A percentile compares a stretch with the other conserved stretches of the same genome.
Evolutionary conservation across 2,113 vertebrate species (phyloP).

Genomic region (Dicerorhinus sumatrensis): DNA sequence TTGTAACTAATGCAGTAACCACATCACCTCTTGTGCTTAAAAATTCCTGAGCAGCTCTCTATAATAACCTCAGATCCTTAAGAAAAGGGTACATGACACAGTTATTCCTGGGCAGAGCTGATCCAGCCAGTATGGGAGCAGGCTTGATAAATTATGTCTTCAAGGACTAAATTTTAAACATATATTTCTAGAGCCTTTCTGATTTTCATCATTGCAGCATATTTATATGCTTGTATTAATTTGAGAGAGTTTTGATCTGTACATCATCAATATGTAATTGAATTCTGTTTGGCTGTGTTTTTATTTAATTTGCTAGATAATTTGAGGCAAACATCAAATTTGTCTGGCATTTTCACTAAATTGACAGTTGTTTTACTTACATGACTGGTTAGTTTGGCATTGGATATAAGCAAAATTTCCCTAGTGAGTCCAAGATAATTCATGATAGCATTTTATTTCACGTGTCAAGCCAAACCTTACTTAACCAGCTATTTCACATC

Average conservation of each 20-base stretch:
- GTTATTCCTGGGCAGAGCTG: not conserved
- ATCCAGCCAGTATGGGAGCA: not conserved
- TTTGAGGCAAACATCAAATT: constrained; percentile 34
- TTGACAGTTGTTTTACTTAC: constrained; percentile 46
- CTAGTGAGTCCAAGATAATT: constrained; percentile 40
- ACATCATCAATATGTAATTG: not conserved
- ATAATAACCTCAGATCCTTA: not conserved
- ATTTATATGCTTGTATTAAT: not conserved
- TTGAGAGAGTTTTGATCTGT: not conserved
- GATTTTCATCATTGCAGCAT: not conserved
- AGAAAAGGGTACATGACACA: not conserved
- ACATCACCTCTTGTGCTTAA: not conserved
- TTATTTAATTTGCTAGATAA: constrained; percentile 51
- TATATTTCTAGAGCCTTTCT: not conserved
- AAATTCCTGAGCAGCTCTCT: not conserved
- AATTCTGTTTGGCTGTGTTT: constrained; percentile 56
- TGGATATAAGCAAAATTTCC: constrained; percentile 19
- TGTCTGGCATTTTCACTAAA: constrained; percentile 46
- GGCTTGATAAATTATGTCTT: not conserved
- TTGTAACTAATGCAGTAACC: not conserved
- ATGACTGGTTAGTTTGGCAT: constrained; percentile 19
- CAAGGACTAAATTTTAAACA: not conserved
- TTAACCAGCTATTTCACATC: constrained; percentile 25
- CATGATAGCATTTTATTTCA: not conserved
- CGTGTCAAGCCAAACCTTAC: constrained; percentile 46